These are phyloP conservation scores for Pogonognathellus flavescens DNA, from an alignment of 1,140 invertebrate species.

Conservation along the genomic window DNA sequence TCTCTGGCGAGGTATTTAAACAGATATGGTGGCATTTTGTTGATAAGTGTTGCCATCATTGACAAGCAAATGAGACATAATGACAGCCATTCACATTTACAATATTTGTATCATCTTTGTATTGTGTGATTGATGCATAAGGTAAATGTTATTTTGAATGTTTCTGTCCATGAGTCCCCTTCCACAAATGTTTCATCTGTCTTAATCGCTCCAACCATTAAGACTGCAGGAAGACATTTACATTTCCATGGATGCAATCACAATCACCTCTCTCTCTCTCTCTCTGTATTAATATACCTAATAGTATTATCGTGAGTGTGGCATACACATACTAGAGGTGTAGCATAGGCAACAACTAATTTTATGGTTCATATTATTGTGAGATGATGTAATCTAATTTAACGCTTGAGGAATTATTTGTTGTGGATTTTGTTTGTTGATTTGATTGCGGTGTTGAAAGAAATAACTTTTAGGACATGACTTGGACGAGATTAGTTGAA, in stretches of 20 bases:
- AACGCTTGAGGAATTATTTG: constrained; percentile 21
- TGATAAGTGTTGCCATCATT: not conserved
- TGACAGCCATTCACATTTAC: constrained; percentile 22
- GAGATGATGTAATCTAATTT: constrained; percentile 16
- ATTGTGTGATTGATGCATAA: not conserved
- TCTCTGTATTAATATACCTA: too few species aligned
- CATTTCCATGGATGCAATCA: not conserved
- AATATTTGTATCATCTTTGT: constrained; percentile 32
- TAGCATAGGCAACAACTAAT: not conserved
- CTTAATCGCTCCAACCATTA: constrained; percentile 39
- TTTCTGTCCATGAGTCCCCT: not conserved
- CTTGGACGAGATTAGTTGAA: too few species aligned
- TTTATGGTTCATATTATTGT: not conserved
- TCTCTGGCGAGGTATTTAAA: too few species aligned
- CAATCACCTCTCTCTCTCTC: not conserved
- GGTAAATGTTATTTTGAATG: constrained; percentile 17
- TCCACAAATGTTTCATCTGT: not conserved
- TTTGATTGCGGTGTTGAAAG: not conserved
- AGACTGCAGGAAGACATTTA: constrained; percentile 30
- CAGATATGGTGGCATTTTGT: not conserved
- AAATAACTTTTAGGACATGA: too few species aligned
- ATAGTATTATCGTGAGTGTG: too few species aligned
- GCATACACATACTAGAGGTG: not conserved
- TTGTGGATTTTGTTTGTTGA: not conserved
- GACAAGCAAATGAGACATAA: constrained; percentile 30